Conservation (phyloP, 2,888 invertebrate genomes). For the Temnothorax ravouxi region DNA sequence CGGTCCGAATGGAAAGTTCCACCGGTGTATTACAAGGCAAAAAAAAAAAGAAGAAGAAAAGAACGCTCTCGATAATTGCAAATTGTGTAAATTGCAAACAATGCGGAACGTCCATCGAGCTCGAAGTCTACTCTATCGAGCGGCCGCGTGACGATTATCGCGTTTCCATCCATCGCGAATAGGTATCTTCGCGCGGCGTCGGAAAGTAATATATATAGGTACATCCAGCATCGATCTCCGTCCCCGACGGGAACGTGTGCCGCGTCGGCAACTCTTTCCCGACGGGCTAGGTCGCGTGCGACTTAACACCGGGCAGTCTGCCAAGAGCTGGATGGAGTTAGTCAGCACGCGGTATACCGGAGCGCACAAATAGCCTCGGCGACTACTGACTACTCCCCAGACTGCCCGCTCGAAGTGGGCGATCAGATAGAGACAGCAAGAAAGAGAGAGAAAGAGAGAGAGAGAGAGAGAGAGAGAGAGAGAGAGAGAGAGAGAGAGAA, state of each 20-base stretch:
- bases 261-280: neutral
- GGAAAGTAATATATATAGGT: neutral
- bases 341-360: constrained; percentile 70
- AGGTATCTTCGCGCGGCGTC: neutral
- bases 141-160: neutral
- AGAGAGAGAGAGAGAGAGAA: neutral
- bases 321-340: constrained; percentile 65
- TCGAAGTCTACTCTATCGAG: too few species aligned
- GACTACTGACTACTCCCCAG: constrained; percentile 55
- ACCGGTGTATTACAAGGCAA: neutral
- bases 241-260: neutral
- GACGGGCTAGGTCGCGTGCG: constrained; percentile 46
- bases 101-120: neutral
- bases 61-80: neutral
- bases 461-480: neutral
- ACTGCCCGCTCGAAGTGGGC: constrained; percentile 68
- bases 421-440: constrained; percentile 52
- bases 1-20: neutral
- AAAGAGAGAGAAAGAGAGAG: neutral
- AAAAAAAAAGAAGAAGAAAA: neutral
- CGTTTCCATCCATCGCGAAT: neutral
- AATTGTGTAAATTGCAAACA: too few species aligned
- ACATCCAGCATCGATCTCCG: constrained; percentile 24
- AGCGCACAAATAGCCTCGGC: constrained; percentile 76
- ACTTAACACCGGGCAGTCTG: constrained; percentile 13